These are phyloP conservation scores for Zapus hudsonius DNA, from an alignment of 2,113 vertebrate genomes.

Conservation along the genomic window DNA sequence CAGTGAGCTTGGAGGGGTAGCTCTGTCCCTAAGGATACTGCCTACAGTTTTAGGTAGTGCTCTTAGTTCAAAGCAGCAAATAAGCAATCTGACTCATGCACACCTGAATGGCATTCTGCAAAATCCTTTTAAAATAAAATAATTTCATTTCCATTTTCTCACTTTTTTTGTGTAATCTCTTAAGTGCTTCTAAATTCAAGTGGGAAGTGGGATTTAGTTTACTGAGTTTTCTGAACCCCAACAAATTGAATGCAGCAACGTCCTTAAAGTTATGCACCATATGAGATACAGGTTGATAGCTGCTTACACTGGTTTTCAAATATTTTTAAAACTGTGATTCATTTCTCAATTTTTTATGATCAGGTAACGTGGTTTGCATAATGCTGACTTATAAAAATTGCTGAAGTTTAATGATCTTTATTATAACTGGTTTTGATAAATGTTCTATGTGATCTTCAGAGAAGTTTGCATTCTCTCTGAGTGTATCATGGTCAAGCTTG, in stretches of 20 bases:
- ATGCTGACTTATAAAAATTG: neutral
- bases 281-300: neutral
- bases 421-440: neutral
- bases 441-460: neutral
- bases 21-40: neutral
- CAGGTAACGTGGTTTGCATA: neutral
- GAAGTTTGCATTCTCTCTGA: neutral
- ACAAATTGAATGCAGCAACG: neutral
- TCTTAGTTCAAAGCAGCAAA: neutral
- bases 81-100: neutral
- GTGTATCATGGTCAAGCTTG: neutral
- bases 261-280: neutral
- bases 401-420: neutral
- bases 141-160: neutral
- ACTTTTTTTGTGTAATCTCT: conserved; percentile 3
- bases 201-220: neutral
- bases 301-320: conserved; percentile 1
- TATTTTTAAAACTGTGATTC: neutral
- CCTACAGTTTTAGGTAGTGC: neutral
- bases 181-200: conserved; percentile 10
- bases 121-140: conserved; percentile 31
- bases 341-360: neutral
- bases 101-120: neutral
- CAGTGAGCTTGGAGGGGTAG: neutral
- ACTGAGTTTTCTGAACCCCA: neutral